Evolutionary conservation across 53 echinoderm and acorn worm species (phyloP), one percentile per base, ranked within the genome.

Genomic region (Antedon mediterranea): DNA sequence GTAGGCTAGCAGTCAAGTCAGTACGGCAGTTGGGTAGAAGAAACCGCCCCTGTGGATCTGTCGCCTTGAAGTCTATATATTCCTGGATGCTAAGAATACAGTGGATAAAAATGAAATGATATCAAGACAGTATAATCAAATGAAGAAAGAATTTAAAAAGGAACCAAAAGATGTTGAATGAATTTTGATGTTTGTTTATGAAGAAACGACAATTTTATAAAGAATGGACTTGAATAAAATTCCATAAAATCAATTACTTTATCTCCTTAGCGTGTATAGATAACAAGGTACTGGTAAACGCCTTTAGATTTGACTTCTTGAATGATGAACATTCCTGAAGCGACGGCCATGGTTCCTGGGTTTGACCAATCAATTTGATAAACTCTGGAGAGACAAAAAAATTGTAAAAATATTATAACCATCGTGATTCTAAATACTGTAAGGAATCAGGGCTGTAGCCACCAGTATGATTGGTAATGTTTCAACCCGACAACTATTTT

Each of bases 261-360:
- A 95, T 85, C 73, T 92, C 85, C 74, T 95, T 95, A 43, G 95
- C 95, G 34, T 85, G 82, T 4, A 95, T 84, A 1, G 95, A 92
- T 71, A 95, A 74, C 95, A 95, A 95, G 6, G 95, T 95, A 32
- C 89, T 91, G 73, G 92, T 92, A 75, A 89, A 97, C 32, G 87
- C 86, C 73, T 87, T 85, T 31, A 97, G 76, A 83, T 97, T 97
- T 43, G 88, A 84, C 34, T 86, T 87, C 81, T 83, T 89, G 74
- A 89, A 87, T 7, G 79, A 78, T 28, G 83, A 76, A 71, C 97
- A 97, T 30, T 92, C 88, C 26, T 84, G 88, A 1, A 87, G 43
- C 27, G 85, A 83, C 0, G 92, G 97, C 97, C 97, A 97, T 3
- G 83, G 85, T 14, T 79, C 41, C 71, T 82, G 33, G 6, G 85